Base-by-base conservation (phyloP, 2,888 invertebrate species). In the Drosophila merina region DNA sequence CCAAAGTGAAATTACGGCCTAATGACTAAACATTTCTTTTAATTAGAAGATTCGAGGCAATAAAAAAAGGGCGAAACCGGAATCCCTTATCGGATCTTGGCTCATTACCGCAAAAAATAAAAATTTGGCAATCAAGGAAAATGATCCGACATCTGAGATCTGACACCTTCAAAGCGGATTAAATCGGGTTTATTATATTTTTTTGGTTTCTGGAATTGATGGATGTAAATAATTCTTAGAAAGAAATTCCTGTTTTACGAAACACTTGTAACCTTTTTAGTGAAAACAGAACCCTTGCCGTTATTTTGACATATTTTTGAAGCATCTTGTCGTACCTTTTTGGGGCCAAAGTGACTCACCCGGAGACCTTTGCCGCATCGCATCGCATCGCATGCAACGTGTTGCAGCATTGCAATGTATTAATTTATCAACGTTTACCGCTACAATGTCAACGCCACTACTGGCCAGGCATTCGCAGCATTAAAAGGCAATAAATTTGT, bases 401-500 rank as follows among this genome's bases (percentile, higher is more conserved):
- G 59, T 33, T 59, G 70, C 56, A 48, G 14, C 40, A 72, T 59
- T 76, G 75, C 69, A 86, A 67, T 71, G 75, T 62, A 57, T 86
- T 84, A 86, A 86, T 86, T 78, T 86, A 86, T 82, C 82, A 82
- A 78, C 67, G 71, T 82, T 68, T 81, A 84, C 86, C 82, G 82
- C 70, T 84, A 77, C 71, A 76, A 67, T 82, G 82, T 84, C 86
- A 84, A 76, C 86, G 68, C 74, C 57, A 74, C 20, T 20, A 25
- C 44, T 44, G 40, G 45, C 28, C 58, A 59, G 60, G 56, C 60
- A 64, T 60, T 68, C 36, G 70, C 74, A 51, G 67, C 74, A 80
- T 77, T 86, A 77, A 82, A 78, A 80, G 81, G 58, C 86, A 62
- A 86, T 82, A 82, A 83, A 82, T 86, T 80, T 74, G 44, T 57